Evolutionary conservation across 35 echinoderm and acorn worm species (phyloP).

Genomic region (Heliocidaris tuberculata): DNA sequence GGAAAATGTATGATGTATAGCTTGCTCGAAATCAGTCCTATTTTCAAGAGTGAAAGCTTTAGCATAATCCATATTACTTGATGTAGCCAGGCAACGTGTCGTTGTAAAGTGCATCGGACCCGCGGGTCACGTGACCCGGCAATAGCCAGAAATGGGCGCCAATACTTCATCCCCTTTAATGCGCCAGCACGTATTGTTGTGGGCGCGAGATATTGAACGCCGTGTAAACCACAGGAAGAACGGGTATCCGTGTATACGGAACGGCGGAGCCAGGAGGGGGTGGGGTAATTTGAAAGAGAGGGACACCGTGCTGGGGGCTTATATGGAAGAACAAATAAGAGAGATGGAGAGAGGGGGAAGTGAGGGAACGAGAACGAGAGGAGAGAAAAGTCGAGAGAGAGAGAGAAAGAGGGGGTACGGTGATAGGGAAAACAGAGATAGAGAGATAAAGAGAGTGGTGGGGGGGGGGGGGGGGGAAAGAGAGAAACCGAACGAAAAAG

Average conservation of each 20-base stretch:
- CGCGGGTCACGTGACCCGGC: background rate
- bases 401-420: too few species aligned
- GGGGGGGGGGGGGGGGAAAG: too few species aligned
- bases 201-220: background rate
- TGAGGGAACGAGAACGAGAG: too few species aligned
- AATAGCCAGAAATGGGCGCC: constrained; percentile 1
- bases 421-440: too few species aligned
- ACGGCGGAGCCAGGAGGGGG: background rate
- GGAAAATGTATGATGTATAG: background rate
- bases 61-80: constrained; percentile 4
- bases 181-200: constrained; percentile 1
- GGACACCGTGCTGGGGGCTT: too few species aligned
- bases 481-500: too few species aligned
- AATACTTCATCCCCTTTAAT: constrained; percentile 4
- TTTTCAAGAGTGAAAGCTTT: background rate
- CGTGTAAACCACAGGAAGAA: background rate
- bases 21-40: background rate
- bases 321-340: too few species aligned
- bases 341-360: too few species aligned
- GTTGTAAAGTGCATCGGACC: background rate
- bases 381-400: too few species aligned
- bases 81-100: background rate
- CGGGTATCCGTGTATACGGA: background rate
- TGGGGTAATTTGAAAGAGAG: too few species aligned
- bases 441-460: too few species aligned